Percentiles rank a stretch among this genome's conserved stretches.
Evolutionary conservation across 2,113 vertebrate species (phyloP).

Genomic region (Solenodon paradoxus): DNA sequence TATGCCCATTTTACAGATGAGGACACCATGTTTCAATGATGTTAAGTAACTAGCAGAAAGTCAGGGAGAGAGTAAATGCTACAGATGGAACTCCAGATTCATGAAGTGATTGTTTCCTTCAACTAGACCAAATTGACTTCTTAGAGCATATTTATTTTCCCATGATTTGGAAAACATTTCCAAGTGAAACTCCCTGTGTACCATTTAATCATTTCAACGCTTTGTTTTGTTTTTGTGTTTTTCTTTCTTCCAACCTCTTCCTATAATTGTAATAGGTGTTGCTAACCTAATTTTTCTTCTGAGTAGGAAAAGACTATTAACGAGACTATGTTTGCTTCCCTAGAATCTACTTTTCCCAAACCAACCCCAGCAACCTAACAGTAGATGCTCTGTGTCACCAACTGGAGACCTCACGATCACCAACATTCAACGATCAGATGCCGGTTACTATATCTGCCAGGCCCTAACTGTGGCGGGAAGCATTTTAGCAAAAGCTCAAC

Average conservation of each 20-base stretch:
- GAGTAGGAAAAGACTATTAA: slow-evolving; percentile 46
- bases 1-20: not conserved
- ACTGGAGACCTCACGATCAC: slow-evolving; percentile 95
- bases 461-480: slow-evolving; percentile 98
- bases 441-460: slow-evolving; percentile 98
- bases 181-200: not conserved
- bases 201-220: not conserved
- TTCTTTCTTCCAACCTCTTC: not conserved
- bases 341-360: slow-evolving; percentile 99
- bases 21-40: not conserved
- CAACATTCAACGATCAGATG: slow-evolving; percentile 93
- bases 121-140: not conserved
- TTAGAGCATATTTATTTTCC: not conserved
- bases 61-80: not conserved
- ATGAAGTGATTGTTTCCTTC: not conserved
- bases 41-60: not conserved
- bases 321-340: slow-evolving; percentile 74
- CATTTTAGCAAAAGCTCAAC: slow-evolving; percentile 98
- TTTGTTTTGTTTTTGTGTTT: not conserved
- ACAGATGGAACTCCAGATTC: not conserved
- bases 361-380: slow-evolving; percentile 96
- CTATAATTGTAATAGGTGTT: not conserved
- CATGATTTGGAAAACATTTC: not conserved
- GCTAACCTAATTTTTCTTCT: not conserved
- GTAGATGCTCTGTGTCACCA: slow-evolving; percentile 94